Evolutionary conservation across 2,888 invertebrate species (phyloP).

Genomic region (Tenthredo amoena): DNA sequence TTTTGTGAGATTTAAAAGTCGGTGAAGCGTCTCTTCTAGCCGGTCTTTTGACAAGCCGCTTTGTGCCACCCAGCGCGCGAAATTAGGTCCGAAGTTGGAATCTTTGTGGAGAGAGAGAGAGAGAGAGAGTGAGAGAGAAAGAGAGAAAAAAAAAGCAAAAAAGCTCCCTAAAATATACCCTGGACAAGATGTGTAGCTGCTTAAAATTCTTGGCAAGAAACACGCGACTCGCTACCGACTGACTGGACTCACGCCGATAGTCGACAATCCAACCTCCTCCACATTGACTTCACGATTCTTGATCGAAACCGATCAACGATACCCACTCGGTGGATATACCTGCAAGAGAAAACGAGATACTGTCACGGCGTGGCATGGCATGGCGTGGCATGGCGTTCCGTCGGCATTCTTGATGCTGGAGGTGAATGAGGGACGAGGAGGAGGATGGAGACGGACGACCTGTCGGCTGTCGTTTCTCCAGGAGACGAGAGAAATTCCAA

Average conservation of each 20-base stretch:
- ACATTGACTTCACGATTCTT: not conserved
- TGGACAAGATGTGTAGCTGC: conserved; percentile 70
- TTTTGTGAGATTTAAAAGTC: conserved; percentile 40
- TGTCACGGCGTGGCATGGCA: not conserved
- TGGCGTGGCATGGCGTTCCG: conserved; percentile 19
- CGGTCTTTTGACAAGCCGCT: conserved; percentile 69
- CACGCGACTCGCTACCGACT: conserved; percentile 11
- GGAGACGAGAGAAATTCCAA: conserved; percentile 39
- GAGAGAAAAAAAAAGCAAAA: not conserved
- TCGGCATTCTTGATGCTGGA: conserved; percentile 39
- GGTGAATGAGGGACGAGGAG: not conserved
- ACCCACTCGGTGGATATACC: not conserved
- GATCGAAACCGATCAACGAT: conserved; percentile 33
- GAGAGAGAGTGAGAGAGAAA: not conserved
- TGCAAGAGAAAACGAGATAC: not conserved
- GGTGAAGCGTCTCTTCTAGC: not conserved
- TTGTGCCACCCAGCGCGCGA: conserved; percentile 73
- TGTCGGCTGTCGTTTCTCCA: conserved; percentile 15
- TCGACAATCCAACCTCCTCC: not conserved
- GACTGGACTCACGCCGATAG: conserved; percentile 20
- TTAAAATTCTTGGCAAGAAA: conserved; percentile 70
- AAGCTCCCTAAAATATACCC: conserved; percentile 60
- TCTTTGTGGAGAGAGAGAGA: not conserved
- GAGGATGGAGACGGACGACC: conserved; percentile 24
- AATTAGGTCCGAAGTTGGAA: conserved; percentile 65